Percentiles rank a stretch among this genome's conserved stretches.
Conservation (phyloP, 2,113 vertebrate genomes). For the Tupaia tana region DNA sequence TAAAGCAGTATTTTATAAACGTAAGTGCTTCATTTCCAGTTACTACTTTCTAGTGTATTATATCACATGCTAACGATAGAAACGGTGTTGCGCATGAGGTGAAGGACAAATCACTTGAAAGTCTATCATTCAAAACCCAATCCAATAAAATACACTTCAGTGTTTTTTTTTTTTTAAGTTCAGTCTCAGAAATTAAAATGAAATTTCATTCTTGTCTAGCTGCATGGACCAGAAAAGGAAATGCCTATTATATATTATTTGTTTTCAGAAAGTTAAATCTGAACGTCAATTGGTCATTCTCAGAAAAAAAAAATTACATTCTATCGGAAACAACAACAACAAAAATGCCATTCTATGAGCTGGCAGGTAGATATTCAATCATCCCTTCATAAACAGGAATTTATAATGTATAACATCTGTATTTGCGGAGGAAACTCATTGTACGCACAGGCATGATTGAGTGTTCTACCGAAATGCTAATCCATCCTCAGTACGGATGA, state of each 20-base stretch:
- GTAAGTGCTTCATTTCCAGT: conserved; percentile 89
- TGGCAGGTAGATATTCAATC: conserved; percentile 62
- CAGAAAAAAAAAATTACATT: conserved; percentile 43
- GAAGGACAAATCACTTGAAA: conserved; percentile 16
- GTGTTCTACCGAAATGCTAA: conserved; percentile 48
- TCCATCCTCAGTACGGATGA: conserved; percentile 5
- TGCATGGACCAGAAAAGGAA: conserved; percentile 2
- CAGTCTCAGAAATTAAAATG: conserved; percentile 58
- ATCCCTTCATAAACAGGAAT: conserved; percentile 61
- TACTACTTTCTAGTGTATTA: conserved; percentile 33
- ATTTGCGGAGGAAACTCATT: conserved; percentile 6
- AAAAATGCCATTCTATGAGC: conserved; percentile 54
- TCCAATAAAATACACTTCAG: neutral
- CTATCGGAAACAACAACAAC: conserved; percentile 57
- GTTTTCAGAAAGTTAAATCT: conserved; percentile 58
- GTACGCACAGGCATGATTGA: conserved; percentile 23
- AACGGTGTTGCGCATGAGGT: conserved; percentile 28
- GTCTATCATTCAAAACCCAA: conserved; percentile 21
- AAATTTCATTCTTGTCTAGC: conserved; percentile 48
- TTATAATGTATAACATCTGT: conserved; percentile 54
- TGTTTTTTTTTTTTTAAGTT: neutral
- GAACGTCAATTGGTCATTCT: conserved; percentile 53
- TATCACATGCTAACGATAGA: conserved; percentile 27
- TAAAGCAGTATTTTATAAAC: conserved; percentile 97
- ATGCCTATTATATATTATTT: conserved; percentile 20